Evolutionary conservation across 2,113 vertebrate species (phyloP), one percentile per base, ranked within the genome.

Genomic region (Podilymbus podiceps): DNA sequence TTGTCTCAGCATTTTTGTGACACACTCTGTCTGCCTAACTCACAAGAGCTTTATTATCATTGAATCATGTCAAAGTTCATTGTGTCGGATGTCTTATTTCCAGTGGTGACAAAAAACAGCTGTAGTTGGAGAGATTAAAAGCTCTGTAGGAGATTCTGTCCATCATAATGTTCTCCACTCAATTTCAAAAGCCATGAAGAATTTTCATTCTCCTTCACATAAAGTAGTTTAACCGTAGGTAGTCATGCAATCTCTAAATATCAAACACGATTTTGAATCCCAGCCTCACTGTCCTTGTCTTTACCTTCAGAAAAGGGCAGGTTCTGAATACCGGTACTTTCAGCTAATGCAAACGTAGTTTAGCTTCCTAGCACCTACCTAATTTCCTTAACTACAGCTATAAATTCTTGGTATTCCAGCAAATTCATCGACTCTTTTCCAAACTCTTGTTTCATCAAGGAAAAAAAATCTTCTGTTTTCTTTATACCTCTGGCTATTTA

Each of bases 401-500:
- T 50, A 85, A 78, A 78, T 72, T 75, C 20, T 40, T 91, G 46
- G 6, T 79, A 68, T 46, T 89, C 0, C 2, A 62, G 49, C 8
- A 38, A 59, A 56, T 72, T 62, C 56, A 52, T n/a, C 63, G 59
- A 47, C 35, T 79, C 18, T 66, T 84, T 85, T 82, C 15, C 46
- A 93, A 83, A 83, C 14, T 68, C 44, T 53, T 31, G 47, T 68
- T 92, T 89, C 52, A 44, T 73, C 47, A 85, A 69, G 38, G 28
- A 30, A 73, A 79, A 76, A 79, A 47, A 47, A n/a, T 20, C 8
- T 46, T 44, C 16, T 35, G 42, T 53, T 82, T 88, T 10, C 28
- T 93, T 91, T 90, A 67, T 77, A 67, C 42, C 25, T 92, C 84
- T 74, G 31, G 25, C 47, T 93, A 91, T 83, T 94, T 85, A 64